These are phyloP conservation scores for Montipora capricornis DNA, from an alignment of 64 coral and sea anemone genomes.

Conservation along the genomic window DNA sequence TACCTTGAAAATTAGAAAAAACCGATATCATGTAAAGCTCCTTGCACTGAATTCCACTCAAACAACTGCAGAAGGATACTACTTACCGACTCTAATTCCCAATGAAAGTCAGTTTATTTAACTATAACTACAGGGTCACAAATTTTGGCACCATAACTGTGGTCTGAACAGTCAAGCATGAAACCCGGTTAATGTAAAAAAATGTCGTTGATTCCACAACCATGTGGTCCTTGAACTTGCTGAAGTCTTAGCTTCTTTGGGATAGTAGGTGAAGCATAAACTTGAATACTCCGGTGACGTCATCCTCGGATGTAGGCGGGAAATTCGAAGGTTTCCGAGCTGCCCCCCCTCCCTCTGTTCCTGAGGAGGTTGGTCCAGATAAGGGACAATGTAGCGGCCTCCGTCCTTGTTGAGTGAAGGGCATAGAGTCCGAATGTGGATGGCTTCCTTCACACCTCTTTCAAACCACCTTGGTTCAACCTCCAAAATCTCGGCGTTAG, in stretches of 20 bases:
- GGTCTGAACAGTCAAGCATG: neutral
- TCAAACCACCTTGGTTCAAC: too few species aligned
- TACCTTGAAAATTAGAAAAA: neutral
- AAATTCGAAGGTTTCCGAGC: too few species aligned
- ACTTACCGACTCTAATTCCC: neutral
- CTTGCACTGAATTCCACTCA: neutral
- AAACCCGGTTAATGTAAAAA: neutral
- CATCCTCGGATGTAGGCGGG: too few species aligned
- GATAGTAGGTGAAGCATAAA: neutral
- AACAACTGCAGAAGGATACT: neutral
- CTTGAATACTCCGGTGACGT: too few species aligned
- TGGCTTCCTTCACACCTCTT: too few species aligned
- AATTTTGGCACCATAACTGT: neutral
- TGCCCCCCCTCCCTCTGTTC: too few species aligned
- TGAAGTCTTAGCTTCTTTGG: neutral
- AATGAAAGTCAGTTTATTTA: neutral
- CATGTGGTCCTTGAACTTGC: slow-evolving; percentile 7
- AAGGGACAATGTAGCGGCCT: too few species aligned
- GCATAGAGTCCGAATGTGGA: too few species aligned
- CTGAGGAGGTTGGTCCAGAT: too few species aligned
- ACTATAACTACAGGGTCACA: neutral
- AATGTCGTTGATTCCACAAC: neutral
- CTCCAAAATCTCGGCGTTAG: too few species aligned
- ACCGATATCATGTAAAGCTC: neutral
- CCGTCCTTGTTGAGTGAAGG: too few species aligned